phyloP scores from a whole-genome alignment of 2,888 invertebrate genomes.

The Hanleya hanleyi region DNA sequence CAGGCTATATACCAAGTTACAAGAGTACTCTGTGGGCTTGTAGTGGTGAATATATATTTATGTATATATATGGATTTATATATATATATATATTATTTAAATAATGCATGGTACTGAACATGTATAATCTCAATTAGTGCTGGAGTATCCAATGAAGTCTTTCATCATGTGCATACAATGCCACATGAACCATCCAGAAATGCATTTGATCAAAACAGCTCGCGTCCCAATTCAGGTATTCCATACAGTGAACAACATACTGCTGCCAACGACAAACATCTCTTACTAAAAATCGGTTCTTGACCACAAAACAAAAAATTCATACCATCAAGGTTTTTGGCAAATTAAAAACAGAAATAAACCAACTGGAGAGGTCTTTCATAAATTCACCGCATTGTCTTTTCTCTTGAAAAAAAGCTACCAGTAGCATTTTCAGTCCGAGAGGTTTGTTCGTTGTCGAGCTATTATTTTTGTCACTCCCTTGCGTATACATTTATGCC shows the following conservation, averaged over 20 bases:
- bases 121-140: constrained; percentile 5
- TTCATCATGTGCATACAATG: neutral
- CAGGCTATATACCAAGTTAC: neutral
- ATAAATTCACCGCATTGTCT: too few relatives aligned
- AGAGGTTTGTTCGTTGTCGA: neutral
- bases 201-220: neutral
- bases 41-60: neutral
- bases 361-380: too few relatives aligned
- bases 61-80: constrained; percentile 4
- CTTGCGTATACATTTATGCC: too few relatives aligned
- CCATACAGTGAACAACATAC: neutral
- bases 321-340: too few relatives aligned
- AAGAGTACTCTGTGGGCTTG: neutral
- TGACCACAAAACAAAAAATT: neutral
- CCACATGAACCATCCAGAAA: neutral
- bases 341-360: too few relatives aligned
- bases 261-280: constrained; percentile 1
- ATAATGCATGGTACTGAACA: constrained; percentile 5
- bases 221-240: neutral
- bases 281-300: neutral
- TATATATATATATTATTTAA: constrained; percentile 6
- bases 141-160: constrained; percentile 1
- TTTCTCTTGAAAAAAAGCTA: neutral
- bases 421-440: neutral
- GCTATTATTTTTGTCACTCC: too few relatives aligned